Evolutionary conservation across 2,797 vertebrate genomes (phyloP).

Genomic region (Gymnoscopelus microlampas): DNA sequence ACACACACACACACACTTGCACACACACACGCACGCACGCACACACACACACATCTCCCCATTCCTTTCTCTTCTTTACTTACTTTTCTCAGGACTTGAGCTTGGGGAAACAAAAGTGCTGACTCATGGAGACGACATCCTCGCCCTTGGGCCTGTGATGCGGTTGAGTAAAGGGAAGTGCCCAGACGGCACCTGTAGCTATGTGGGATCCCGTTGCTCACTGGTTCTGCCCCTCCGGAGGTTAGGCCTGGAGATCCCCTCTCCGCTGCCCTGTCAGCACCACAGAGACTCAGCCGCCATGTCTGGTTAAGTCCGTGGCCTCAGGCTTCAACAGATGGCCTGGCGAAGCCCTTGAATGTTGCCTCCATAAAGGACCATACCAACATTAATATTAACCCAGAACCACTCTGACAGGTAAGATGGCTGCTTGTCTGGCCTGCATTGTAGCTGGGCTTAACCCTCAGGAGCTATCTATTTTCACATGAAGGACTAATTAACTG

Average conservation of each 20-base stretch:
- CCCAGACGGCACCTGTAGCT: conserved; percentile 73
- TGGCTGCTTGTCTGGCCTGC: not conserved
- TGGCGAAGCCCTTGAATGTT: conserved; percentile 23
- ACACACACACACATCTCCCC: conserved; percentile 9
- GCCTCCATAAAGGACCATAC: conserved; percentile 2
- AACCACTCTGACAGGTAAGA: conserved; percentile 2
- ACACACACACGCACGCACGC: conserved; percentile 6
- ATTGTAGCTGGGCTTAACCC: not conserved
- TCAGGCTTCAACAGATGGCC: conserved; percentile 28
- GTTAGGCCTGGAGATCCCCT: conserved; percentile 64
- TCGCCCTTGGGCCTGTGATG: conserved; percentile 63
- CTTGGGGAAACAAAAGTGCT: conserved; percentile 52
- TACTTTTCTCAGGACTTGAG: conserved; percentile 45
- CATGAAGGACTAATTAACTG: conserved; percentile 25
- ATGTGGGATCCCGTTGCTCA: conserved; percentile 55
- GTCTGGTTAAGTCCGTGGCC: conserved; percentile 38
- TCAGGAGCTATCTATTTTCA: conserved; percentile 1
- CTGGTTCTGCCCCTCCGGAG: conserved; percentile 53
- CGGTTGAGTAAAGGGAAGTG: conserved; percentile 59
- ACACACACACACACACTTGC: not conserved
- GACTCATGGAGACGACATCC: conserved; percentile 68
- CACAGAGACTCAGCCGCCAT: conserved; percentile 45
- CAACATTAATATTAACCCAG: not conserved
- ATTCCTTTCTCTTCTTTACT: conserved; percentile 11
- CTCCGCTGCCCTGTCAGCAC: conserved; percentile 69